Evolutionary conservation across 2,888 invertebrate species (phyloP).

Genomic region (Steromphala cineraria): DNA sequence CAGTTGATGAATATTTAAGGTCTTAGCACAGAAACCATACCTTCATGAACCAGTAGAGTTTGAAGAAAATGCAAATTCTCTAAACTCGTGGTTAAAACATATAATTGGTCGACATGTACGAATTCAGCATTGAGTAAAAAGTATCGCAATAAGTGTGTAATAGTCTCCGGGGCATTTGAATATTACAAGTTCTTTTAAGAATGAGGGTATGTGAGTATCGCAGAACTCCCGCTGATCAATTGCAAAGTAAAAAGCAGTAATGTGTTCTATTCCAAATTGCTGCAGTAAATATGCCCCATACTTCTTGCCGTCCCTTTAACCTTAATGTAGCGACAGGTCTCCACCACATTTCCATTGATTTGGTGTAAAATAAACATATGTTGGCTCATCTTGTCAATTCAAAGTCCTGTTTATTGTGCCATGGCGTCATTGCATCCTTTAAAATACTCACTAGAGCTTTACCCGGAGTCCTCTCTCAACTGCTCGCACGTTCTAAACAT

Average conservation of each 20-base stretch:
- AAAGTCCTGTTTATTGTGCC: background rate
- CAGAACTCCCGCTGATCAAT: background rate
- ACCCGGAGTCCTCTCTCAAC: background rate
- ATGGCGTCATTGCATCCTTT: background rate
- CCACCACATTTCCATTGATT: background rate
- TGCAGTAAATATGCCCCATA: background rate
- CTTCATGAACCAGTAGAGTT: too few species aligned
- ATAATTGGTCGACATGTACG: too few species aligned
- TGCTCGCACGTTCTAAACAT: background rate
- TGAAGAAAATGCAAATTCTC: too few species aligned
- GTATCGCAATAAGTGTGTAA: too few species aligned
- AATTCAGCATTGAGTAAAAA: too few species aligned
- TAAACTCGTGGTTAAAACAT: too few species aligned
- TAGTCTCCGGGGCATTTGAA: too few species aligned
- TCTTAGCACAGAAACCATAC: too few species aligned
- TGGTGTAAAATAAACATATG: background rate
- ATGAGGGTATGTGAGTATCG: too few species aligned
- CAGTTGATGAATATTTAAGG: too few species aligned
- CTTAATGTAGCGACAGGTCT: background rate
- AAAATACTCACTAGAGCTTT: background rate
- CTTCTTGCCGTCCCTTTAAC: background rate
- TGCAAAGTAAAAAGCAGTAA: background rate
- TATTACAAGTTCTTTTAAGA: too few species aligned
- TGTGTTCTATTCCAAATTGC: background rate
- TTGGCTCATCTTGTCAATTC: background rate